Evolutionary conservation across 2,888 invertebrate genomes (phyloP), one percentile per base, ranked within the genome.

Genomic region (Mantis religiosa): DNA sequence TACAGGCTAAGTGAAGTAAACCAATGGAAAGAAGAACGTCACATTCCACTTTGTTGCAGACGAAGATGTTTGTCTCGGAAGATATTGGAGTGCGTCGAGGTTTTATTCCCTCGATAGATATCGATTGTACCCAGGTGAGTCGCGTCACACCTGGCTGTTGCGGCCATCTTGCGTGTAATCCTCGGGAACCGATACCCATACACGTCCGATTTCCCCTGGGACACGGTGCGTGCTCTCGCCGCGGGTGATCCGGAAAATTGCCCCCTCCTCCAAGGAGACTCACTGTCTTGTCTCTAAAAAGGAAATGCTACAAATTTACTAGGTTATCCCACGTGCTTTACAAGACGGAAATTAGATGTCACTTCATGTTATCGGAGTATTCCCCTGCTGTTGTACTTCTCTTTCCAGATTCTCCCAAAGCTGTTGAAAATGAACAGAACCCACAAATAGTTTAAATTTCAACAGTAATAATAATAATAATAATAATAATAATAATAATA

Each of bases 191-290:
- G 82, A 82, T 82, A 82, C 87, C 30, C 30, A 41, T 41, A 41
- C 87, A 87, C 82, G 87, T 87, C 87, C 87, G 81, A 87, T 87
- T 87, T 87, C 87, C 87, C 87, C 41, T 2, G 87, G 28, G 87
- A 82, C 87, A 87, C 54, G 54, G 54, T 71, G 54, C 54, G 54
- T 71, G 54, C 54, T 71, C 54, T 71, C 54, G 54, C 54, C 54
- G 54, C 54, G 54, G 54, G 54, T 71, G 54, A 71, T 71, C 54
- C 54, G 54, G 54, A 71, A 71, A 71, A 71, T 71, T 71, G 54
- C 54, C 54, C 54, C 54, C 54, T 15, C 15, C 54, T 54, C 54
- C 54, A 54, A 14, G 54, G 20, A 14, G 14, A 20, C 15, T 15
- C 20, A 71, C 54, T 71, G 54, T 71, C 54, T 71, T 71, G 54